Evolutionary conservation across 2,113 vertebrate genomes (phyloP), one percentile per base, ranked within the genome.

Genomic region (human (Homo sapiens)): DNA sequence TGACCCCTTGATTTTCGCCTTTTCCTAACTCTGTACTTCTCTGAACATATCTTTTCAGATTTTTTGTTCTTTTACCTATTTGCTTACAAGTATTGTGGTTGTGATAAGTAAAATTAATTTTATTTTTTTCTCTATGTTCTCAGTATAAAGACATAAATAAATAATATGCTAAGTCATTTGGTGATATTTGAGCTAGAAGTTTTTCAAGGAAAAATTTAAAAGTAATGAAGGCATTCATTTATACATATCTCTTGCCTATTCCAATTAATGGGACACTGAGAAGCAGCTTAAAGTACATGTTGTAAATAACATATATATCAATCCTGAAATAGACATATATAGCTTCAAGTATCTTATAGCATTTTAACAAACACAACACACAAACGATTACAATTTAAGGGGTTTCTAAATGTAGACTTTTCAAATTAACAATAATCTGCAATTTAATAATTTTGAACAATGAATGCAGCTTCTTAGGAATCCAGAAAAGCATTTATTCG

Each of bases 401-500:
- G 43, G 1, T 27, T 95, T 97, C 93, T 96, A 84, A 98, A 96
- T 96, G 80, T 52, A 81, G 38, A 40, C 68, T 68, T 8, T 96
- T 50, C 95, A 96, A 79, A 72, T 97, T 95, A 96, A 97, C 75
- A 98, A 82, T 23, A 0, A 93, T 97, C 92, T 96, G 68, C 22
- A 96, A 88, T 90, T 86, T 88, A 98, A 91, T n/a, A 85, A 92
- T 94, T 96, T 96, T 87, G n/a, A 96, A 64, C 88, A 94, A 95
- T 97, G 96, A 98, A 97, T 97, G 92, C 66, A 97, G 86, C 94
- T 97, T 81, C 89, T 95, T 78, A 93, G 83, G 89, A 97, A 98
- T 98, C 76, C 84, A 98, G 89, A 59, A 98, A 98, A 98, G 98
- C 97, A 98, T 98, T 98, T 98, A 97, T 95, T 97, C 96, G 96